A percentile compares a stretch with the other conserved stretches of the same genome.
Evolutionary conservation across 2,797 vertebrate species (phyloP).

Genomic region (Tiaroga cobitis): DNA sequence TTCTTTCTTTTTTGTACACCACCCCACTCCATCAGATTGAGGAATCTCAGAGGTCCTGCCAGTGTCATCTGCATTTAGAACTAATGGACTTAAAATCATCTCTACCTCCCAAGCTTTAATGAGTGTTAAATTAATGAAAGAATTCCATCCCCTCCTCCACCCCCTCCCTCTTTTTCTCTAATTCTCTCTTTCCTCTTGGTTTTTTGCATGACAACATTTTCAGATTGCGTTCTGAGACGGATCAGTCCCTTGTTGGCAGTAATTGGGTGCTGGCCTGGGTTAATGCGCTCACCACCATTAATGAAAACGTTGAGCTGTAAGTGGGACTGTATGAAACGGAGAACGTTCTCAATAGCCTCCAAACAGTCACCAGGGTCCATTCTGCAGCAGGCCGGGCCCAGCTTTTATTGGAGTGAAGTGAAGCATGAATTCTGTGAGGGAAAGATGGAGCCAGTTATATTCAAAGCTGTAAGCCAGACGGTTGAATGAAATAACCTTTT

Average conservation of each 20-base stretch:
- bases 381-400: slow-evolving; percentile 83
- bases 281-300: slow-evolving; percentile 99
- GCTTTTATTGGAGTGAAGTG: slow-evolving; percentile 94
- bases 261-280: slow-evolving; percentile 99
- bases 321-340: slow-evolving; percentile 97
- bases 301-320: slow-evolving; percentile 99
- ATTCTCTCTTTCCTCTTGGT: slow-evolving; percentile 70
- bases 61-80: slow-evolving; percentile 90
- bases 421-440: slow-evolving; percentile 98
- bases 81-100: slow-evolving; percentile 94
- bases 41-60: slow-evolving; percentile 84
- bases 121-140: slow-evolving; percentile 91
- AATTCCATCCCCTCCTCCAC: slow-evolving; percentile 71
- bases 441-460: slow-evolving; percentile 99
- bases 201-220: slow-evolving; percentile 96
- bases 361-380: slow-evolving; percentile 89
- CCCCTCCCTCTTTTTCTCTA: slow-evolving; percentile 62
- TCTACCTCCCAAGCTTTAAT: slow-evolving; percentile 89
- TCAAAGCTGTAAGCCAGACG: slow-evolving; percentile 92
- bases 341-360: slow-evolving; percentile 94
- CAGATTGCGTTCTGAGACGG: slow-evolving; percentile 95
- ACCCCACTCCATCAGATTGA: slow-evolving; percentile 76
- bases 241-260: slow-evolving; percentile 99
- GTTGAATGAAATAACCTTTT: slow-evolving; percentile 98
- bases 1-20: slow-evolving; percentile 66